Evolutionary conservation across 1,140 invertebrate genomes (phyloP).

Genomic region (Aporrectodea caliginosa): DNA sequence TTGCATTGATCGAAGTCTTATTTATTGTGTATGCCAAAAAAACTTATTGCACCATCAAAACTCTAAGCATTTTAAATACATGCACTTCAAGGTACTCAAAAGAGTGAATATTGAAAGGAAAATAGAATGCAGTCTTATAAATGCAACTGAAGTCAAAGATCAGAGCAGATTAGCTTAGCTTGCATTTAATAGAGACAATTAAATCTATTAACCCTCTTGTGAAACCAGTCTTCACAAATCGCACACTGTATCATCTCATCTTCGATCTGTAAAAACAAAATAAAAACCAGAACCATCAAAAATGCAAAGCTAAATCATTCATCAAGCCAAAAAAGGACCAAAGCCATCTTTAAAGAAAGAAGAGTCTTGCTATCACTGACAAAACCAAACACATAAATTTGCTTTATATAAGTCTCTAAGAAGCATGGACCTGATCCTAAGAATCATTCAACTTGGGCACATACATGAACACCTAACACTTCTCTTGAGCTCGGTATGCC

Average conservation of each 20-base stretch:
- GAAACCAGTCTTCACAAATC: conserved; percentile 98
- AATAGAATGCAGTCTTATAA: too few species aligned
- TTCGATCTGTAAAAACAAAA: conserved; percentile 54
- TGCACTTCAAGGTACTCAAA: too few species aligned
- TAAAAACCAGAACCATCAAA: conserved; percentile 27
- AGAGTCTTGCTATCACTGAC: not conserved
- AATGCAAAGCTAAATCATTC: not conserved
- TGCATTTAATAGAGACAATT: too few species aligned
- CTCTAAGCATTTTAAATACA: too few species aligned
- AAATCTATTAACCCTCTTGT: conserved; percentile 65
- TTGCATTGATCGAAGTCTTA: not conserved
- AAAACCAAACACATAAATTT: not conserved
- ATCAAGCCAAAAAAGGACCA: not conserved
- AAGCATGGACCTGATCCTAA: not conserved
- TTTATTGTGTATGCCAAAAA: not conserved
- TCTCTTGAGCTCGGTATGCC: too few species aligned
- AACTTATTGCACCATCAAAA: not conserved
- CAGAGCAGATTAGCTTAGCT: too few species aligned
- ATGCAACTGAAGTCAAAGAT: too few species aligned
- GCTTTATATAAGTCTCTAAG: not conserved
- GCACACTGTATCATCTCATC: conserved; percentile 96
- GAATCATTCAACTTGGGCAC: not conserved
- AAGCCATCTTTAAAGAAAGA: not conserved
- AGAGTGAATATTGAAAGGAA: too few species aligned
- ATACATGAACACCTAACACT: too few species aligned